phyloP scores from a whole-genome alignment of 2,888 invertebrate genomes.

The Agriotes lineatus region DNA sequence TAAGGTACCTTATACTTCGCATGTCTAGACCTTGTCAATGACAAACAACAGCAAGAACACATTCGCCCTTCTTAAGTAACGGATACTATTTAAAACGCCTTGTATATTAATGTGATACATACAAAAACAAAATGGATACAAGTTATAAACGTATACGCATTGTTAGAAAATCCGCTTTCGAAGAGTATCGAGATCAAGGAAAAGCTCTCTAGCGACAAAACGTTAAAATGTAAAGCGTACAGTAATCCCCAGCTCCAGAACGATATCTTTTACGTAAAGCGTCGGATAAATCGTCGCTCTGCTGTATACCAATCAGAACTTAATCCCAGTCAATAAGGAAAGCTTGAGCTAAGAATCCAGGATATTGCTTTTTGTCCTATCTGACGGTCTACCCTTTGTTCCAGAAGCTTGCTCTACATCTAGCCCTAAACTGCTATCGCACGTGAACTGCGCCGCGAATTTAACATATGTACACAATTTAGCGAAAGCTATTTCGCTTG shows the following conservation, averaged over 20 bases:
- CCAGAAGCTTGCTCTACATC: not conserved
- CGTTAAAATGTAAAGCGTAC: not conserved
- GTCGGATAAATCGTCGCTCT: not conserved
- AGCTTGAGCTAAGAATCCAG: not conserved
- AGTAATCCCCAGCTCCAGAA: not conserved
- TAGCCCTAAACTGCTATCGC: not conserved
- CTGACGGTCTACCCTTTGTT: not conserved
- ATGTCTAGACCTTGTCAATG: no score
- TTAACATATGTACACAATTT: slow-evolving; percentile 14
- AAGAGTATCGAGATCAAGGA: no score
- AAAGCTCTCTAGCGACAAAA: no score
- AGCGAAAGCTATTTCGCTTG: not conserved
- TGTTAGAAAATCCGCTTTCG: no score
- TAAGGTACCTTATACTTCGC: no score
- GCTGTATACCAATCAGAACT: not conserved
- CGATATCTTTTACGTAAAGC: not conserved
- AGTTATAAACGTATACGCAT: no score
- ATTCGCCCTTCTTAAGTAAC: no score
- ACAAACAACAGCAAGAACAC: no score
- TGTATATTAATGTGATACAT: no score
- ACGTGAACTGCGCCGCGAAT: not conserved
- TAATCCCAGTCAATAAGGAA: slow-evolving; percentile 1
- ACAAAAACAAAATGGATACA: no score
- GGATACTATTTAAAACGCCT: no score
- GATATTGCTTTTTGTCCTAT: slow-evolving; percentile 8